Evolutionary conservation across 2,797 vertebrate genomes (phyloP).

Genomic region (Buphagus erythrorhynchus): DNA sequence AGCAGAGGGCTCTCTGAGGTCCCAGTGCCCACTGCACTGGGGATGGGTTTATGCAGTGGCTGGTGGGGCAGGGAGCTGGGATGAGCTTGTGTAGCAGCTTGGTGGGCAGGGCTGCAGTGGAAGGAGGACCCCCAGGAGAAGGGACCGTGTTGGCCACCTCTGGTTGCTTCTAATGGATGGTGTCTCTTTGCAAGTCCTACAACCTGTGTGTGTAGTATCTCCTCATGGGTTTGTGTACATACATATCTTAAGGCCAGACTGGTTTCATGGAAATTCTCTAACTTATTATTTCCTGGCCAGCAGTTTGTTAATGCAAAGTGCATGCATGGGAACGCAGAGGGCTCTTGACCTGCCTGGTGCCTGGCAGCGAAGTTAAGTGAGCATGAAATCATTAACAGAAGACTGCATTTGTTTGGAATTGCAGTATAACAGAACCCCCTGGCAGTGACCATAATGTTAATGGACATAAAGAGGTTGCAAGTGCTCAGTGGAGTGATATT

Average conservation of each 20-base stretch:
- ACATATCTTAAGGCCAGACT: not conserved
- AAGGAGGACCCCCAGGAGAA: not conserved
- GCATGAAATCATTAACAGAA: not conserved
- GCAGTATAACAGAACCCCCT: not conserved
- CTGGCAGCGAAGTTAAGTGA: not conserved
- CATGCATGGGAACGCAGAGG: fast-evolving
- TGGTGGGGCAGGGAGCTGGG: not conserved
- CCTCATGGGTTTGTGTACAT: not conserved
- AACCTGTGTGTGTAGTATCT: fast-evolving
- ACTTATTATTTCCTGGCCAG: not conserved
- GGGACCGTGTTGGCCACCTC: fast-evolving
- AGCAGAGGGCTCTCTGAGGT: not conserved
- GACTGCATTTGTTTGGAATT: not conserved
- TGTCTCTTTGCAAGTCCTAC: not conserved
- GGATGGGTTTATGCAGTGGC: not conserved
- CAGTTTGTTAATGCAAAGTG: not conserved
- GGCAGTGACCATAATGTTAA: not conserved
- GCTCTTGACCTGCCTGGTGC: not conserved
- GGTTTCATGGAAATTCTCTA: not conserved
- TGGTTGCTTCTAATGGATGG: fast-evolving
- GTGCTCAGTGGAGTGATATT: not conserved
- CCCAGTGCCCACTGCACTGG: not conserved
- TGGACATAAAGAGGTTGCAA: not conserved
- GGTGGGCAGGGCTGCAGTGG: not conserved
- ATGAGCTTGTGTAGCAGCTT: not conserved